Base-by-base conservation (phyloP, 2,797 vertebrate genomes). In the Borostomias antarcticus region DNA sequence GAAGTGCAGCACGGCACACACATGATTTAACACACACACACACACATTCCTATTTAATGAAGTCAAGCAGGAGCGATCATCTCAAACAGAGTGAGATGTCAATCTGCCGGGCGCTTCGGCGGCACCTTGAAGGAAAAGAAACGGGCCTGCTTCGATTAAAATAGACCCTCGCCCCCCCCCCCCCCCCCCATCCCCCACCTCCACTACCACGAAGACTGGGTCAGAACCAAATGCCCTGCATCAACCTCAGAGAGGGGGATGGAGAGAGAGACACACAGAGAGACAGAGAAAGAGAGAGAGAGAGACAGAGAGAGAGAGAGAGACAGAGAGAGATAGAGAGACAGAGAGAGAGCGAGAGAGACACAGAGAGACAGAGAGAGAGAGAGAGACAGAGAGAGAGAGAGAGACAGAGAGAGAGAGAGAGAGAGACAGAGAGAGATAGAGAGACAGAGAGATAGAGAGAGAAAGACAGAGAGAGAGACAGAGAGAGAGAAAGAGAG, bases 31-130 rank as follows among this genome's bases (percentile, higher is more conserved):
- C n/a, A 25, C 40, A 40, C 10, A 33, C 68, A 66, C 28, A 32
- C 8, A 47, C 17, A 33, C 80, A 86, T 88, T 88, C 84, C 81
- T 85, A 8, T 64, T 73, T 86, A 82, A 89, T 86, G 83, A 89
- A 88, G 81, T 82, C 82, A 80, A 85, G 77, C 82, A 79, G 81
- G 82, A 86, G 82, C 37, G 68, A 73, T 71, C 43, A 11, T 64
- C 75, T 85, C 81, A 75, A 79, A 80, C 69, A 50, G 78, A 71
- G 76, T 83, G 69, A 78, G 70, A 80, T 80, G 85, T 84, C 85
- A 84, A 69, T 85, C 75, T 70, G n/a, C n/a, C n/a, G 64, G 81
- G 54, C 64, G 68, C 72, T 75, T 78, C 75, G 69, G 78, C 58
- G 13, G 70, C 61, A 72, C 69, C 68, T 80, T 81, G 74, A 84